These are phyloP conservation scores for Oryzias javanicus DNA, from an alignment of 2,113 vertebrate genomes.

Conservation along the genomic window DNA sequence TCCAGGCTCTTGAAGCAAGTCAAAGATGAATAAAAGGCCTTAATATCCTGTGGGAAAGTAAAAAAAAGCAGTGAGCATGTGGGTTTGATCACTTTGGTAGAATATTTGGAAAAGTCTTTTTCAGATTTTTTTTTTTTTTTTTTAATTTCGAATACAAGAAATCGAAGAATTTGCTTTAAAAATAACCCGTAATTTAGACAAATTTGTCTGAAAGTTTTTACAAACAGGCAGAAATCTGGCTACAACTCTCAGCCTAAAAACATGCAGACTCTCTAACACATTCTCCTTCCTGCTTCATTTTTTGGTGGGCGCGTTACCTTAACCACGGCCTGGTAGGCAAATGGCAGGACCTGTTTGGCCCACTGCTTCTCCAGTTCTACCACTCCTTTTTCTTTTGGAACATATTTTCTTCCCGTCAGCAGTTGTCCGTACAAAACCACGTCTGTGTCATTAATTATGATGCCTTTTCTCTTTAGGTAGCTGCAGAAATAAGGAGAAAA, in stretches of 20 bases:
- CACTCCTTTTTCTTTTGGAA: conserved; percentile 84
- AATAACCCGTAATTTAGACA: too few species aligned
- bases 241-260: too few species aligned
- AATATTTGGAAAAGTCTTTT: too few species aligned
- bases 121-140: too few species aligned
- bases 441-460: conserved; percentile 86
- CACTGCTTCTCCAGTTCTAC: conserved; percentile 96
- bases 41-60: conserved; percentile 85
- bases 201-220: too few species aligned
- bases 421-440: conserved; percentile 88
- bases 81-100: not conserved
- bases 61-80: not conserved
- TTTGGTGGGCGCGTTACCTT: conserved; percentile 74
- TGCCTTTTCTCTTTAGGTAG: conserved; percentile 89
- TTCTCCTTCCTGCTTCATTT: too few species aligned
- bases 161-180: too few species aligned
- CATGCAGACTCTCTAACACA: too few species aligned
- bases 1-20: conserved; percentile 86
- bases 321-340: conserved; percentile 90
- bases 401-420: conserved; percentile 88
- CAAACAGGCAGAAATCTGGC: too few species aligned
- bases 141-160: too few species aligned
- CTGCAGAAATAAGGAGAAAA: conserved; percentile 55
- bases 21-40: conserved; percentile 85
- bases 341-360: conserved; percentile 92